These are phyloP conservation scores for Kradibia gibbosae DNA, from an alignment of 1,140 invertebrate species.

Conservation along the genomic window DNA sequence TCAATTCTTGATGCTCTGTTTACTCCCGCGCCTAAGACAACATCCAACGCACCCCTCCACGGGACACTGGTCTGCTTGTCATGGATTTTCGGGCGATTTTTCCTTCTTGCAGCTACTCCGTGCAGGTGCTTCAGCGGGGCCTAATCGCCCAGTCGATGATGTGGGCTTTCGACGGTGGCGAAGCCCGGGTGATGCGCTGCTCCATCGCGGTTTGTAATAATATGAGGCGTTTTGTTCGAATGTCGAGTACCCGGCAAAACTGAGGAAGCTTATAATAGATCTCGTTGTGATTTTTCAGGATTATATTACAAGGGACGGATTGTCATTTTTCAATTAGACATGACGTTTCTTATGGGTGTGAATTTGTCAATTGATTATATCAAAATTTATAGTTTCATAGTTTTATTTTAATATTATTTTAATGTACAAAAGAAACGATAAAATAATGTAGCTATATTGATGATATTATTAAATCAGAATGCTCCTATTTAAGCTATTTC, in stretches of 20 bases:
- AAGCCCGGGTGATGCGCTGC: neutral
- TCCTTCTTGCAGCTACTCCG: neutral
- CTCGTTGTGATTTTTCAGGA: neutral
- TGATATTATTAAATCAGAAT: no score
- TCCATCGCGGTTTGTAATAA: constrained; percentile 18
- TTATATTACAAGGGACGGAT: neutral
- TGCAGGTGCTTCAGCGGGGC: constrained; percentile 22
- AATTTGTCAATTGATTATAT: neutral
- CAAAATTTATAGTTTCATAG: neutral
- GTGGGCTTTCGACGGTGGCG: neutral
- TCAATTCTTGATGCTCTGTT: constrained; percentile 23
- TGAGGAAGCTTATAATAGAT: neutral
- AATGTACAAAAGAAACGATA: no score
- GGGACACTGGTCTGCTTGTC: neutral
- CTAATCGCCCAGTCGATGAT: neutral
- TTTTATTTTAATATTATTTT: neutral
- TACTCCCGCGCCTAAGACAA: constrained; percentile 44
- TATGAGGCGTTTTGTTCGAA: constrained; percentile 1
- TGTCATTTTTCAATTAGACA: neutral
- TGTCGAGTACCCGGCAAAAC: neutral
- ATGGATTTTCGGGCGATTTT: constrained; percentile 6
- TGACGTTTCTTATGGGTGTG: neutral
- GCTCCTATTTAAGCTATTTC: no score
- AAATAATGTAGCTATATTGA: no score
- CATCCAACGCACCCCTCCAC: constrained; percentile 14